These are phyloP conservation scores for Triplophysa bombifrons DNA, from an alignment of 2,797 vertebrate genomes.

Conservation along the genomic window DNA sequence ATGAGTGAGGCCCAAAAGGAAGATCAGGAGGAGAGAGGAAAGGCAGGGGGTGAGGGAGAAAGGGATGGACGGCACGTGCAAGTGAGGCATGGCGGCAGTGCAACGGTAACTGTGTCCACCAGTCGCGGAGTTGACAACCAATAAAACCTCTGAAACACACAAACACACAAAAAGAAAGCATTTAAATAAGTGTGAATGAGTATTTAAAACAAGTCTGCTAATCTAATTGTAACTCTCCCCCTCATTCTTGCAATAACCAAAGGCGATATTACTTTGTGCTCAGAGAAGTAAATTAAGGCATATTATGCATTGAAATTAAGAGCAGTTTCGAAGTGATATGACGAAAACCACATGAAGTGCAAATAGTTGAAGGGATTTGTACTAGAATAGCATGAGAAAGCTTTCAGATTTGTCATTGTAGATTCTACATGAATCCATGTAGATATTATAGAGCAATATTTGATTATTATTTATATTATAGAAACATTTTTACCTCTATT, in stretches of 20 bases:
- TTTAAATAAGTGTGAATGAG: background rate
- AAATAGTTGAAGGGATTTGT: too few species aligned
- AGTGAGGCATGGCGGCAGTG: constrained; percentile 62
- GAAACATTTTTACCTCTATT: too few species aligned
- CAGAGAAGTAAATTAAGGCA: background rate
- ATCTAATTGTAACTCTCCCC: background rate
- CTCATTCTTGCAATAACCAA: background rate
- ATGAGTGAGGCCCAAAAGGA: constrained; percentile 69
- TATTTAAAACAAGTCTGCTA: background rate
- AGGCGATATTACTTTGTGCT: background rate
- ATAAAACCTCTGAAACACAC: constrained; percentile 41
- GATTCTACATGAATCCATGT: too few species aligned
- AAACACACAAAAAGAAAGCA: constrained; percentile 27
- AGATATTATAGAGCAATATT: too few species aligned
- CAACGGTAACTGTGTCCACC: constrained; percentile 24
- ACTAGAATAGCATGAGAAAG: too few species aligned
- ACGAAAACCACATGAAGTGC: background rate
- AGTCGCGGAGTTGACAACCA: constrained; percentile 15
- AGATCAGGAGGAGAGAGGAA: constrained; percentile 66
- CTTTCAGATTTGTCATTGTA: too few species aligned
- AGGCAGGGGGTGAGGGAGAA: constrained; percentile 58
- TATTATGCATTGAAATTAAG: background rate
- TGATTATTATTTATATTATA: too few species aligned
- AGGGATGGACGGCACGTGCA: constrained; percentile 9
- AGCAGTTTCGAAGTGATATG: background rate